These are phyloP conservation scores for Agrochola circellaris DNA, from an alignment of 2,888 invertebrate species.

Conservation along the genomic window DNA sequence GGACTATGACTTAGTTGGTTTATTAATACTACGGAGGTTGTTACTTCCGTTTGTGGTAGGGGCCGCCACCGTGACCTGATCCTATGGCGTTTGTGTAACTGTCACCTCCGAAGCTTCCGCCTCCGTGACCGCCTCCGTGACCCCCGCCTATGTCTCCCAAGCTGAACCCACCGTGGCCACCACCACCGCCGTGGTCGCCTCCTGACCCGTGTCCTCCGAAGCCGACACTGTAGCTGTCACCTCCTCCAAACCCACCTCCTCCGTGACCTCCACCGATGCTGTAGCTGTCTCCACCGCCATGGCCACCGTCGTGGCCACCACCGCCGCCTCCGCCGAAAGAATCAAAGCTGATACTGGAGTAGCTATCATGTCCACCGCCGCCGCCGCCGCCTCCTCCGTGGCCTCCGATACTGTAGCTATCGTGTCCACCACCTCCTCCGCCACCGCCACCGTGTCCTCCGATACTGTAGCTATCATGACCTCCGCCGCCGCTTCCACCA, in stretches of 20 bases:
- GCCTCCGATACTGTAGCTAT: slow-evolving; percentile 43
- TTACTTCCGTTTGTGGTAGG: slow-evolving; percentile 83
- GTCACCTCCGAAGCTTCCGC: slow-evolving; percentile 78
- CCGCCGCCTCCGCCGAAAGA: slow-evolving; percentile 59
- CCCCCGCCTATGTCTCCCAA: slow-evolving; percentile 36
- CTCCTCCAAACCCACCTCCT: slow-evolving; percentile 55
- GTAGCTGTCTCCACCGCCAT: slow-evolving; percentile 37
- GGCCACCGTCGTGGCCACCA: slow-evolving; percentile 62
- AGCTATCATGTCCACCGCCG: slow-evolving; percentile 52
- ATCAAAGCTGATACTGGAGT: slow-evolving; percentile 38
- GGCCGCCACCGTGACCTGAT: slow-evolving; percentile 88
- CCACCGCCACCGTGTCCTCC: slow-evolving; percentile 61
- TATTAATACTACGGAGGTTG: slow-evolving; percentile 60
- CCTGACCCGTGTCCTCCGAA: slow-evolving; percentile 67
- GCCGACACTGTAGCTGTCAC: slow-evolving; percentile 62
- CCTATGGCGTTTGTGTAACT: slow-evolving; percentile 85
- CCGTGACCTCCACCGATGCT: slow-evolving; percentile 62
- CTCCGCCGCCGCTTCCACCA: slow-evolving; percentile 55
- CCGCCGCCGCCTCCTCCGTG: slow-evolving; percentile 62
- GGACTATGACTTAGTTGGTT: slow-evolving; percentile 86
- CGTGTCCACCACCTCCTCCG: slow-evolving; percentile 59
- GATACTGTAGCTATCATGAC: slow-evolving; percentile 55
- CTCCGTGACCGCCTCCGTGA: slow-evolving; percentile 71
- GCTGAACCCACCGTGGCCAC: slow-evolving; percentile 74
- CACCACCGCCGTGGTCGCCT: slow-evolving; percentile 68